Base-by-base conservation (phyloP, 2,888 invertebrate genomes). In the Cryptosula pallasiana region DNA sequence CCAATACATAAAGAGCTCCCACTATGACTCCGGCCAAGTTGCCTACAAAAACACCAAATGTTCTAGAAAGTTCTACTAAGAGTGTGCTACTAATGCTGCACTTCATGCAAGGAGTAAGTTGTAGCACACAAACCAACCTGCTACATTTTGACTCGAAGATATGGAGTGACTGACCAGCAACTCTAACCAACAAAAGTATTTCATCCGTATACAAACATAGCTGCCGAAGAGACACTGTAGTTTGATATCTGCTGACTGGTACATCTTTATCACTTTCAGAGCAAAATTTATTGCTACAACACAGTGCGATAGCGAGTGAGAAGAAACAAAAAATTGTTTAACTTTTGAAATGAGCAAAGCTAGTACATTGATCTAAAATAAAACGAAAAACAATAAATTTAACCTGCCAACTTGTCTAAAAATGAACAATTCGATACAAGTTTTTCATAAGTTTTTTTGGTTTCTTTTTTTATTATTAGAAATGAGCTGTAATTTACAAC, bases 211-310 rank as follows among this genome's bases (percentile, higher is more conserved):
- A 27, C 63, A 63, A 20, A 45, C 9, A 27, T 32, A 63, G 34
- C 34, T 34, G 9, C 63, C 63, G 13, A 63, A 1, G 27, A 63
- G 20, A 27, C 63, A 63, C 63, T 63, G 32, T 32, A 63, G 13
- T 13, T 32, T 32, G 9, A 16, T 13, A 32, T 34, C 34, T 13
- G 34, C 13, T 3, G 63, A 25, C 63, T 63, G 63, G 32, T 63
- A 63, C 63, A 63, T 63, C 63, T 63, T 63, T 27, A 63, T 63
- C 2, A 63, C 63, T n/a, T 63, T 63, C 5, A 63, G 63, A 25
- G 63, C 32, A 32, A 63, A 63, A 32, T 63, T 63, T 2, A 63
- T 63, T 5, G 63, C 63, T 63, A 32, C 20, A 63, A 63, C n/a
- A n/a, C n/a, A n/a, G n/a, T n/a, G n/a, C n/a, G n/a, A n/a, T n/a